Base-by-base conservation (phyloP, 1,140 invertebrate species). In the Popillia japonica region DNA sequence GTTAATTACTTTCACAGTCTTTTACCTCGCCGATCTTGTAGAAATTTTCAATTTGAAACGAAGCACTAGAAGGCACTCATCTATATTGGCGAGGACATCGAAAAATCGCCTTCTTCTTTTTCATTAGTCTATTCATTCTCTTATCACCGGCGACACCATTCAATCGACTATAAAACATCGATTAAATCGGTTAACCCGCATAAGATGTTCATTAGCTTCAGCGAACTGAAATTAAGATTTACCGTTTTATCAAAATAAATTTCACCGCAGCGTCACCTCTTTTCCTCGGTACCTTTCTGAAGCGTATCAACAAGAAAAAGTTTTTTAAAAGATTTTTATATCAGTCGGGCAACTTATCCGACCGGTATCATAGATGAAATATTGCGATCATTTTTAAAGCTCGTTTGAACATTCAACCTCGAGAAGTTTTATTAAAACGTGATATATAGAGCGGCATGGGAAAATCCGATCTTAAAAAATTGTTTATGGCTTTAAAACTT, bases 1-100 rank as follows among this genome's bases (percentile, higher is more conserved):
- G 77, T 82, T 82, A 81, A 82, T 82, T 81, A 78, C 78, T 81
- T 81, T 78, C 55, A 48, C 23, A 78, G 77, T 22, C 41, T 74
- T 77, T 68, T 74, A 74, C 41, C 40, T 68, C 61, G 61, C 20
- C 22, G 17, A 34, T 68, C 61, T 68, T 77, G 48, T 41, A 42
- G 27, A 61, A 78, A 78, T 78, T 78, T 78, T 78, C 74, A 75
- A 78, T 78, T 78, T 78, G 64, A 40, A 55, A 55, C 44, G 22
- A 22, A 72, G 34, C 40, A 72, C 64, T 27, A 27, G n/a, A 55
- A 55, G 14, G 48, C 14, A n/a, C 48, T 55, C 48, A 55, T 17
- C n/a, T 14, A 14, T 17, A 17, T 55, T 17, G 48, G n/a, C 14
- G 6, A 17, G 3, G 48, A 55, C 22, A 22, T 68, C 61, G 61